phyloP scores from a whole-genome alignment of 2,797 vertebrate genomes.

The Hippoglossus hippoglossus region DNA sequence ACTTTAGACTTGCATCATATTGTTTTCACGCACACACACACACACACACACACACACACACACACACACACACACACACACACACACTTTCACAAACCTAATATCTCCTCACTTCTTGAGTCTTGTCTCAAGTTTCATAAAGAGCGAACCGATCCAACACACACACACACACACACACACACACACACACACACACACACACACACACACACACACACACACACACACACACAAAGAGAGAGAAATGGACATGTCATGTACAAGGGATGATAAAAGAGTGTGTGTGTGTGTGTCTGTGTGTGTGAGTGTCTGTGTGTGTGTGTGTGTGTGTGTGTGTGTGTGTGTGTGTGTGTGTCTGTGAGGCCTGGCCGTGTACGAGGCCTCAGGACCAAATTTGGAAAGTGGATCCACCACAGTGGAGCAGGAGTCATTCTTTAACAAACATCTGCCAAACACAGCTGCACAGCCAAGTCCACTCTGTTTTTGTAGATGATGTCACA shows the following conservation, averaged over 20 bases:
- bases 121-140: slow-evolving; percentile 67
- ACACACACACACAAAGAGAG: slow-evolving; percentile 11
- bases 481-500: slow-evolving; percentile 36
- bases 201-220: slow-evolving; percentile 17
- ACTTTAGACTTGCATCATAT: neutral
- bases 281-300: neutral
- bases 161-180: slow-evolving; percentile 10
- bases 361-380: slow-evolving; percentile 1
- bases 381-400: slow-evolving; percentile 59
- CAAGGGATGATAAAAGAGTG: slow-evolving; percentile 10
- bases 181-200: slow-evolving; percentile 15
- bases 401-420: slow-evolving; percentile 33
- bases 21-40: neutral
- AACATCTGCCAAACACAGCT: slow-evolving; percentile 44
- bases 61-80: slow-evolving; percentile 6
- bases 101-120: slow-evolving; percentile 46
- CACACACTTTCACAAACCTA: slow-evolving; percentile 45
- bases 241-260: slow-evolving; percentile 1
- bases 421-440: slow-evolving; percentile 24
- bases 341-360: neutral
- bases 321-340: slow-evolving; percentile 10
- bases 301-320: slow-evolving; percentile 8
- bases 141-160: slow-evolving; percentile 17
- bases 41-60: slow-evolving; percentile 5
- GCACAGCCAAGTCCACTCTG: slow-evolving; percentile 13